Evolutionary conservation across 2,888 invertebrate genomes (phyloP).

Genomic region (Therioaphis trifolii): DNA sequence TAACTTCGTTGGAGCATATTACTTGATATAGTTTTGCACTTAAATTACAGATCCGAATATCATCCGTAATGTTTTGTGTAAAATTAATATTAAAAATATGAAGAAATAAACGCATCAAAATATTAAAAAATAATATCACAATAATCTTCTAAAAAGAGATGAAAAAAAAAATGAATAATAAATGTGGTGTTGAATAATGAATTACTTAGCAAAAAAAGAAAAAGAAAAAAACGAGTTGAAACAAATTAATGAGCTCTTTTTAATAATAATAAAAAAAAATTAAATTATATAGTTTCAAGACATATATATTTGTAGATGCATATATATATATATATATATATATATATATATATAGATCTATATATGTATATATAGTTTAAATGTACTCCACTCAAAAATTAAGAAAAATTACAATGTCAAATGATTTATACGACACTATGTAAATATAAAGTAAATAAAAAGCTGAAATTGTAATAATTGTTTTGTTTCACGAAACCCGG

Average conservation of each 20-base stretch:
- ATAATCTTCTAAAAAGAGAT: too few species aligned
- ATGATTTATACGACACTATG: constrained; percentile 22
- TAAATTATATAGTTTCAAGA: neutral
- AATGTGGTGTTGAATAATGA: neutral
- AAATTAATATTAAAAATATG: neutral
- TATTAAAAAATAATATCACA: neutral
- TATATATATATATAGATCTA: too few species aligned
- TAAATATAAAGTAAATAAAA: neutral
- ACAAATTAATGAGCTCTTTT: constrained; percentile 8
- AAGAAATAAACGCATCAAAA: neutral
- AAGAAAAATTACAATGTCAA: neutral
- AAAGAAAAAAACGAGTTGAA: too few species aligned
- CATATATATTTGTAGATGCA: too few species aligned
- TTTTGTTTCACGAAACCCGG: constrained; percentile 38
- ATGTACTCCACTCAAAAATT: neutral
- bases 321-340: too few species aligned
- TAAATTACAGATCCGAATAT: too few species aligned
- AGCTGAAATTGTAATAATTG: constrained; percentile 41
- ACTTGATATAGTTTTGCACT: too few species aligned
- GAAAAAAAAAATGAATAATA: neutral
- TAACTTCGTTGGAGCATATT: too few species aligned
- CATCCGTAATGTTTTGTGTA: too few species aligned
- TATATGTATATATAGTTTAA: too few species aligned
- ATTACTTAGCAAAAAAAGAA: neutral
- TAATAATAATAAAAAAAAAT: neutral